Conservation (phyloP, 2,113 vertebrate species). For the Hemibagrus wyckioides region DNA sequence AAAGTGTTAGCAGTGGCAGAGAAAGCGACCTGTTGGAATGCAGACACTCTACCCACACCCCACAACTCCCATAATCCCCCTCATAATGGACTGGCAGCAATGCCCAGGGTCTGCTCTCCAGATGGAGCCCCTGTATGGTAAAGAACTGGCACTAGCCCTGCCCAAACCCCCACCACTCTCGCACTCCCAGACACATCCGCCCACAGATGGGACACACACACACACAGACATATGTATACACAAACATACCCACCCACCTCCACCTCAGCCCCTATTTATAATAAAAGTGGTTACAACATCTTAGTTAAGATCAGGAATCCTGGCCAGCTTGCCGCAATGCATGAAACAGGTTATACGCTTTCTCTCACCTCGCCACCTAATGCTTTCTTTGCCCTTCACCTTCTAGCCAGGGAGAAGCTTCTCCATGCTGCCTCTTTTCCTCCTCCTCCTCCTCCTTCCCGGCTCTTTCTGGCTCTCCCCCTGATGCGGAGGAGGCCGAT, state of each 20-base stretch:
- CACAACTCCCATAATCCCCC: conserved; percentile 60
- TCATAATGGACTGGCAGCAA: conserved; percentile 59
- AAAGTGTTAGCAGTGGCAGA: conserved; percentile 51
- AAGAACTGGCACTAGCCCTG: conserved; percentile 47
- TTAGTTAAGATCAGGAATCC: conserved; percentile 19
- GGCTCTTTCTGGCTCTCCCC: conserved; percentile 22
- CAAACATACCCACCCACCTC: neutral
- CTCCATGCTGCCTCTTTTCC: conserved; percentile 33
- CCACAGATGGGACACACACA: conserved; percentile 4
- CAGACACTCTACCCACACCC: conserved; percentile 51
- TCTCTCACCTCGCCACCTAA: conserved; percentile 22
- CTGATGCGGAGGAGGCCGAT: conserved; percentile 38
- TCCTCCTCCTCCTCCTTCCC: conserved; percentile 19
- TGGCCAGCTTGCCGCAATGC: conserved; percentile 16
- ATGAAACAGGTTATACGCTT: conserved; percentile 12
- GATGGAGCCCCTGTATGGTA: conserved; percentile 54
- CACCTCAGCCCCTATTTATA: conserved; percentile 2
- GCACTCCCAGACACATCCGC: conserved; percentile 26
- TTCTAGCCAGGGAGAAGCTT: conserved; percentile 36
- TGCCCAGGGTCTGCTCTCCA: conserved; percentile 54
- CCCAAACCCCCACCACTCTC: conserved; percentile 25
- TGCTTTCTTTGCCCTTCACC: conserved; percentile 37
- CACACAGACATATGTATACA: neutral
- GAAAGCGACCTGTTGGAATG: conserved; percentile 53
- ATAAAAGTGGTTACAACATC: neutral